These are phyloP conservation scores for Eristalis tenax DNA, from an alignment of 2,888 invertebrate genomes.

Conservation along the genomic window DNA sequence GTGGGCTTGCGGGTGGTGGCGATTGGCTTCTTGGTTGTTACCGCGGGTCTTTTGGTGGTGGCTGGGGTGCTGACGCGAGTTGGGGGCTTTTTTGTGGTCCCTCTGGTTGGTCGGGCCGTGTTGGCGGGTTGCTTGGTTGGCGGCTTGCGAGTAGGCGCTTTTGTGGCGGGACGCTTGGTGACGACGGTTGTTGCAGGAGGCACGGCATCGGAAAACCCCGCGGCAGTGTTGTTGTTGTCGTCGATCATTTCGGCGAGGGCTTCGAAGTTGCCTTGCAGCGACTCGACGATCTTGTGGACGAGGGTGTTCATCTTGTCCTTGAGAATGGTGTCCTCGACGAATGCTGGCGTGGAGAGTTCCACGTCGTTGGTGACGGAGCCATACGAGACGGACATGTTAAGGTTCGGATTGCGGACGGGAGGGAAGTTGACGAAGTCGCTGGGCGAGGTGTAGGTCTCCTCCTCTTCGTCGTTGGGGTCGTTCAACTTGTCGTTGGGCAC, in stretches of 20 bases:
- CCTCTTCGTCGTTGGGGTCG: slow-evolving; percentile 75
- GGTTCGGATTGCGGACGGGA: slow-evolving; percentile 91
- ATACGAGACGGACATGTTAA: slow-evolving; percentile 85
- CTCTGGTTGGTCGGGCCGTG: slow-evolving; percentile 75
- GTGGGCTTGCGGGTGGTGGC: slow-evolving; percentile 77
- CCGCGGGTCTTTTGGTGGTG: slow-evolving; percentile 74
- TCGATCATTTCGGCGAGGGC: slow-evolving; percentile 90
- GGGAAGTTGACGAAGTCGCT: slow-evolving; percentile 91
- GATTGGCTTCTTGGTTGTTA: slow-evolving; percentile 76
- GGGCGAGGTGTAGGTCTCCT: slow-evolving; percentile 85
- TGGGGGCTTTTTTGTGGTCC: slow-evolving; percentile 78
- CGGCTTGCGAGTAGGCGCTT: slow-evolving; percentile 77
- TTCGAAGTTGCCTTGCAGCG: slow-evolving; percentile 91
- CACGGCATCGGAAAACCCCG: slow-evolving; percentile 60
- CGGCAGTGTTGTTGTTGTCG: slow-evolving; percentile 80
- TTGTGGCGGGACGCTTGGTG: slow-evolving; percentile 75
- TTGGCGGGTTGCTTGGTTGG: slow-evolving; percentile 73
- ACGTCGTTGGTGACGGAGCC: slow-evolving; percentile 83
- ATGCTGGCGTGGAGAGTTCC: slow-evolving; percentile 89
- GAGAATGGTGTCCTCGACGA: slow-evolving; percentile 88
- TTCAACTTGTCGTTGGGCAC: slow-evolving; percentile 76
- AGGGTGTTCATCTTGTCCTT: slow-evolving; percentile 91
- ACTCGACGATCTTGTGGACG: slow-evolving; percentile 91
- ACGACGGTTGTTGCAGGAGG: slow-evolving; percentile 72
- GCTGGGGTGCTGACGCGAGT: slow-evolving; percentile 76